Percentiles rank a stretch among this genome's conserved stretches.
Evolutionary conservation across 2,888 invertebrate species (phyloP).

Genomic region (Conomelus anceps): DNA sequence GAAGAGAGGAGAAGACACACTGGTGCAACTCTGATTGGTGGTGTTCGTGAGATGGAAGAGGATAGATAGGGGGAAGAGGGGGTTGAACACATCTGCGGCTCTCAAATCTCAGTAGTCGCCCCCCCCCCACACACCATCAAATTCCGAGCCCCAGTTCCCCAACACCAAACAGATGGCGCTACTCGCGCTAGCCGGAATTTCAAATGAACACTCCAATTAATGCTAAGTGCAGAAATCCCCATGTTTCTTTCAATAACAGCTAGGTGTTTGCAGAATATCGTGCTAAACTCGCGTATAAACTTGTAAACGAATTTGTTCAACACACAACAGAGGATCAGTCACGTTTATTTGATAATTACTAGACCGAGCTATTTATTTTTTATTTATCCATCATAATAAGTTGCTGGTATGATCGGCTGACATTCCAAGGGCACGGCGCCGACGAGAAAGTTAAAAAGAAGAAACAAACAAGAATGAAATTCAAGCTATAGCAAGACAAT

Average conservation of each 20-base stretch:
- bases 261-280: neutral
- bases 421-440: no score
- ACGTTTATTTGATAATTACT: no score
- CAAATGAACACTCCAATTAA: conserved; percentile 19
- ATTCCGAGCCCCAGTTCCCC: neutral
- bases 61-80: neutral
- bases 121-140: neutral
- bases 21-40: neutral
- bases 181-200: conserved; percentile 8
- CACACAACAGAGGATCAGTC: no score
- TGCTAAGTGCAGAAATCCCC: conserved; percentile 12
- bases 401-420: no score
- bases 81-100: conserved; percentile 1
- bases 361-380: no score
- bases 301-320: neutral
- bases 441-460: no score
- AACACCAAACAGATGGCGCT: neutral
- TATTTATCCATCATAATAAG: no score
- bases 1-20: neutral
- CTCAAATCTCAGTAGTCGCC: conserved; percentile 4
- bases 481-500: no score
- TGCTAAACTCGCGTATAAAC: neutral
- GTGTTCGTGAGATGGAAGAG: neutral
- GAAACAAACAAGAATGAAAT: no score
- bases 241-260: neutral